A percentile compares a stretch with the other conserved stretches of the same genome.
phyloP scores from a whole-genome alignment of 1,140 invertebrate species.

The Cephus cinctus region DNA sequence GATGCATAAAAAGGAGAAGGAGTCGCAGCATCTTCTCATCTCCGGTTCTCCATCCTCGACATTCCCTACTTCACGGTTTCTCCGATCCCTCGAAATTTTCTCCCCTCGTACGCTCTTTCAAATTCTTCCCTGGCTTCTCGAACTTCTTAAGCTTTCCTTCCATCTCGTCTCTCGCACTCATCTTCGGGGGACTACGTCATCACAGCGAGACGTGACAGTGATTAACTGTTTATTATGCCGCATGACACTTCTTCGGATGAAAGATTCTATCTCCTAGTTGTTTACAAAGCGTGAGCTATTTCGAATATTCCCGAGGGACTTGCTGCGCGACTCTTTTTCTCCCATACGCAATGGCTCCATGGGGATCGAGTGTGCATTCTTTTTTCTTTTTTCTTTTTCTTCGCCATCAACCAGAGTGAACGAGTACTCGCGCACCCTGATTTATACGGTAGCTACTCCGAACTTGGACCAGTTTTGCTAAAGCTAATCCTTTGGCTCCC shows the following conservation, averaged over 20 bases:
- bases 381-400: too few relatives aligned
- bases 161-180: too few relatives aligned
- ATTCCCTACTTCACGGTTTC: too few relatives aligned
- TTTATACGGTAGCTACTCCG: slow-evolving; percentile 38
- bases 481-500: slow-evolving; percentile 28
- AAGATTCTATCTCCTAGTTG: slow-evolving; percentile 26
- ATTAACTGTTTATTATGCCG: slow-evolving; percentile 29
- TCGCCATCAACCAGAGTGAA: slow-evolving; percentile 33
- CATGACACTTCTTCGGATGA: too few relatives aligned
- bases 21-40: slow-evolving; percentile 13
- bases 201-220: slow-evolving; percentile 10
- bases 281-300: slow-evolving; percentile 18
- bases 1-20: slow-evolving; percentile 10
- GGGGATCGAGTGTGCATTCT: too few relatives aligned
- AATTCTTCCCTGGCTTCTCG: too few relatives aligned
- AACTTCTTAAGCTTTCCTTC: too few relatives aligned
- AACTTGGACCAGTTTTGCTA: slow-evolving; percentile 47
- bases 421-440: slow-evolving; percentile 38
- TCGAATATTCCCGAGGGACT: slow-evolving; percentile 9
- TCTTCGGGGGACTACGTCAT: slow-evolving; percentile 18
- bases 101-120: too few relatives aligned
- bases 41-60: too few relatives aligned
- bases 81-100: too few relatives aligned
- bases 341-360: too few relatives aligned
- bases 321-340: slow-evolving; percentile 26